Conservation (phyloP, 2,888 invertebrate species). For the Helobdella robusta region DNA sequence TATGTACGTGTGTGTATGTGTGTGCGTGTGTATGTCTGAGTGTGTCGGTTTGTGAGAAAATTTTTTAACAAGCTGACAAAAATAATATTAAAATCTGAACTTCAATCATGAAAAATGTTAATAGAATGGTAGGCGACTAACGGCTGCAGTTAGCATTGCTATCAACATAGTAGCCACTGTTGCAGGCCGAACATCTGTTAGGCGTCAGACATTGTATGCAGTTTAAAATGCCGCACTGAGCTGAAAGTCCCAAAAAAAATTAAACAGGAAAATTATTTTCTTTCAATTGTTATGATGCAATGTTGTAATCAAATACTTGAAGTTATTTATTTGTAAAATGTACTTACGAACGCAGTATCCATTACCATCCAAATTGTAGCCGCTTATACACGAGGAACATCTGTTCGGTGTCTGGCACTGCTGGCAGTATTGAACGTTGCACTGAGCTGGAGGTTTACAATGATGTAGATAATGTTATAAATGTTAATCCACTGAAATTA, state of each 20-base stretch:
- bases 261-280: too few relatives aligned
- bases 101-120: too few relatives aligned
- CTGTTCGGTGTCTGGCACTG: not conserved
- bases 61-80: constrained; percentile 1
- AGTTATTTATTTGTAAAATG: not conserved
- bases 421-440: constrained; percentile 16
- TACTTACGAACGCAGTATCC: not conserved
- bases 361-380: constrained; percentile 5
- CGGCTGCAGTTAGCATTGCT: not conserved
- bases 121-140: too few relatives aligned
- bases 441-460: not conserved
- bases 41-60: not conserved
- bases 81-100: too few relatives aligned
- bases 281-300: too few relatives aligned
- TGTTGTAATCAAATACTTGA: too few relatives aligned
- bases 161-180: not conserved
- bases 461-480: not conserved
- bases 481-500: not conserved
- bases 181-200: constrained; percentile 1
- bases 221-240: not conserved
- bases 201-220: not conserved
- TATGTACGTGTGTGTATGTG: too few relatives aligned
- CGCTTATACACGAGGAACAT: not conserved
- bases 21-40: too few relatives aligned
- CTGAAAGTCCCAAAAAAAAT: too few relatives aligned